Evolutionary conservation across 2,888 invertebrate species (phyloP).

Genomic region (Molanna angustata): DNA sequence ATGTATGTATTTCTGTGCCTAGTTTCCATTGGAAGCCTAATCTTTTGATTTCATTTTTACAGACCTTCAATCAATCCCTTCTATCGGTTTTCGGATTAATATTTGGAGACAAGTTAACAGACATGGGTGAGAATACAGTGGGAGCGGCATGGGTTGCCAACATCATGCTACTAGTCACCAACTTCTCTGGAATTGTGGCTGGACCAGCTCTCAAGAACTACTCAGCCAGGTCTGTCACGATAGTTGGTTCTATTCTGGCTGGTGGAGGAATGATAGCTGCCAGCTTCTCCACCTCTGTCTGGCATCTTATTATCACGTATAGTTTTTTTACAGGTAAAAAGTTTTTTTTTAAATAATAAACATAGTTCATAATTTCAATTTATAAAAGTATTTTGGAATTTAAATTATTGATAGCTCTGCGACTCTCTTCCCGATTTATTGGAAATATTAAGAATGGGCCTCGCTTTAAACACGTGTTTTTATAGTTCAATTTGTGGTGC

Average conservation of each 20-base stretch:
- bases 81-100: conserved; percentile 68
- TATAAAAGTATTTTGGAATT: too few relatives aligned
- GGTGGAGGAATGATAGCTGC: conserved; percentile 49
- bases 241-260: conserved; percentile 45
- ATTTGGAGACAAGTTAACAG: conserved; percentile 62
- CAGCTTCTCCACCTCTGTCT: conserved; percentile 48
- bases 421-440: too few relatives aligned
- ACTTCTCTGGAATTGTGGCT: conserved; percentile 67
- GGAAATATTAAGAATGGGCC: too few relatives aligned
- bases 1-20: too few relatives aligned
- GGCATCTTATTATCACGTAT: conserved; percentile 49
- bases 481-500: too few relatives aligned
- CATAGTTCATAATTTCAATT: too few relatives aligned
- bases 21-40: too few relatives aligned
- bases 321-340: conserved; percentile 50
- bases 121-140: conserved; percentile 62
- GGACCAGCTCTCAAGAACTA: conserved; percentile 61
- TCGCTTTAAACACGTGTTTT: too few relatives aligned
- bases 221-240: conserved; percentile 48
- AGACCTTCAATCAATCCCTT: conserved; percentile 71
- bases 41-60: conserved; percentile 28
- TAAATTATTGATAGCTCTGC: too few relatives aligned
- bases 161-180: conserved; percentile 62
- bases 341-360: too few relatives aligned
- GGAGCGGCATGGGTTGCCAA: conserved; percentile 68